Evolutionary conservation across 30 jellyfish, hydroid and myxozoan genomes (phyloP), one percentile per base, ranked within the genome.

Genomic region (Clytia hemisphaerica): DNA sequence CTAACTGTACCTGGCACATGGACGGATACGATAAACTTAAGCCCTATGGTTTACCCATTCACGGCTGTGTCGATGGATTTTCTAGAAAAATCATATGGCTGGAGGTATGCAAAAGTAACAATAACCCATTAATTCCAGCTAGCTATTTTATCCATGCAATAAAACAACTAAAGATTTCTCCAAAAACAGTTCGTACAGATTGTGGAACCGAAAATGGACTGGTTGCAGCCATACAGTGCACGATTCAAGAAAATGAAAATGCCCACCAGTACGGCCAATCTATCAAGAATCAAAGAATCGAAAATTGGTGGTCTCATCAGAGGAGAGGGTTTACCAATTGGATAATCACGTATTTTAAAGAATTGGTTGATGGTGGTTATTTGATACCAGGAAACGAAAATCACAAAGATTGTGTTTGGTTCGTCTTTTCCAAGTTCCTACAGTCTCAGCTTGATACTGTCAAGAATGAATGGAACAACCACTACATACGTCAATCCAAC

Each of bases 1-100:
- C 83, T 22, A 72, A 72, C 76, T 22, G 37, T 25, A 45, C 72
- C 54, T 72, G 83, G 83, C 83, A 72, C 45, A 28, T 53, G 54
- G 83, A 53, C 45, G 83, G 83, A 34, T 72, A n/a, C n/a, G n/a
- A n/a, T n/a, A n/a, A n/a, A n/a, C n/a, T n/a, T n/a, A n/a, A n/a
- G n/a, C n/a, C n/a, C n/a, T n/a, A n/a, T n/a, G n/a, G n/a, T n/a
- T n/a, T n/a, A n/a, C n/a, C n/a, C n/a, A n/a, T n/a, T n/a, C n/a
- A n/a, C n/a, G n/a, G n/a, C n/a, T n/a, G n/a, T n/a, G n/a, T n/a
- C n/a, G n/a, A n/a, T n/a, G n/a, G 76, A 62, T 62, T 14, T 14
- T 15, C 45, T 5, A 34, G 76, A 35, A 62, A 62, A 32, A 35
- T 62, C 12, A 18, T 62, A 62, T 62, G 76, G 76, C 55, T 62